A percentile compares a stretch with the other conserved stretches of the same genome.
phyloP scores from a whole-genome alignment of 1,140 invertebrate genomes.

The Mylabris phalerata region DNA sequence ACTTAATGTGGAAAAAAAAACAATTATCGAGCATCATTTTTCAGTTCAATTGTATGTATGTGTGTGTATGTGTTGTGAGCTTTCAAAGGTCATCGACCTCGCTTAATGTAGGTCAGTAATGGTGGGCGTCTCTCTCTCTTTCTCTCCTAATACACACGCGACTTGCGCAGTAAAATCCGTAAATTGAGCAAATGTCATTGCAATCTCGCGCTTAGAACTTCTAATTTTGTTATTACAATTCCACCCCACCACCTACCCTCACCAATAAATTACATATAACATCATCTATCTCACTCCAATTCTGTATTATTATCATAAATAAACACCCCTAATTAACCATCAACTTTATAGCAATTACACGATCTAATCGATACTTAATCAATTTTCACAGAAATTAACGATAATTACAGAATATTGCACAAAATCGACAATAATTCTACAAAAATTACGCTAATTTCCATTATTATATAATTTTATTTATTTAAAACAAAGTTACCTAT shows the following conservation, averaged over 20 bases:
- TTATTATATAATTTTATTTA: too few species aligned
- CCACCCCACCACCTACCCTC: background rate
- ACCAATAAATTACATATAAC: too few species aligned
- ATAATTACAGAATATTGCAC: too few species aligned
- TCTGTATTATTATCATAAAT: too few species aligned
- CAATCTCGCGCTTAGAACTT: conserved; percentile 10
- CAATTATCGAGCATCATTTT: conserved; percentile 20
- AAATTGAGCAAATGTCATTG: conserved; percentile 25
- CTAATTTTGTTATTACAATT: conserved; percentile 17
- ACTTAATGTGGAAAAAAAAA: conserved; percentile 5
- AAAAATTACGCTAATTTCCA: too few species aligned
- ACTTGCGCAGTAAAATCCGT: conserved; percentile 28
- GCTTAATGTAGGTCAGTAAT: conserved; percentile 42
- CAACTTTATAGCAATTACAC: too few species aligned
- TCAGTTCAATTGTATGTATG: conserved; percentile 23
- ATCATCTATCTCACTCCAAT: too few species aligned
- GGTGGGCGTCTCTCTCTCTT: conserved; percentile 33
- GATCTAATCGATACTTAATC: too few species aligned
- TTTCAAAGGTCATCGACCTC: conserved; percentile 34
- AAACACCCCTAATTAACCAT: too few species aligned
- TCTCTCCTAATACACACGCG: conserved; percentile 19
- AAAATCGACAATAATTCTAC: too few species aligned
- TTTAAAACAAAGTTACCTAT: too few species aligned
- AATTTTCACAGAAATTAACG: too few species aligned
- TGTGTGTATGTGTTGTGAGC: conserved; percentile 11